phyloP scores from a whole-genome alignment of 2,888 invertebrate species.

The Zeuzera pyrina region DNA sequence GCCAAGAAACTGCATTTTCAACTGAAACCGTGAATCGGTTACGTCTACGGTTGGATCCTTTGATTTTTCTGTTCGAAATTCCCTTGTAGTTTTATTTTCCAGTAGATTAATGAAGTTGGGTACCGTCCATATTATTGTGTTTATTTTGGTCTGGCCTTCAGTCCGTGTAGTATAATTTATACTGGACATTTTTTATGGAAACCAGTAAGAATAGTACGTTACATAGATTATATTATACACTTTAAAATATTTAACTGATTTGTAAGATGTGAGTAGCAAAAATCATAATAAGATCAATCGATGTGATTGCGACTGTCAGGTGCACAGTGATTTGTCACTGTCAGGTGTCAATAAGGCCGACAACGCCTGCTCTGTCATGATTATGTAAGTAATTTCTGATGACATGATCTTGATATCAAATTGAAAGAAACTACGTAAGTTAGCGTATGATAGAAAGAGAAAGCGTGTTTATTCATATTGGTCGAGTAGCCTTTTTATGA shows the following conservation, averaged over 20 bases:
- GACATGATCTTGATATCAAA: too few species aligned
- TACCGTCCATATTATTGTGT: slow-evolving; percentile 57
- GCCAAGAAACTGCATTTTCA: slow-evolving; percentile 60
- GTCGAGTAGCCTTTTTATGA: too few species aligned
- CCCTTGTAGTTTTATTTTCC: slow-evolving; percentile 42
- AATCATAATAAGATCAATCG: background rate
- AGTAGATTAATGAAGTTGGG: slow-evolving; percentile 46
- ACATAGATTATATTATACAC: background rate
- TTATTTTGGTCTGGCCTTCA: slow-evolving; percentile 56
- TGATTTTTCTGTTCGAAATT: slow-evolving; percentile 47
- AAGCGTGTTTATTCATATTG: too few species aligned
- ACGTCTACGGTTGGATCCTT: slow-evolving; percentile 28
- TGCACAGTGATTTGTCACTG: background rate
- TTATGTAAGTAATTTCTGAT: too few species aligned
- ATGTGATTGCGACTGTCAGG: background rate
- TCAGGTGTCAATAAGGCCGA: background rate
- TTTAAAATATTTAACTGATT: background rate
- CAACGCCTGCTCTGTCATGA: background rate
- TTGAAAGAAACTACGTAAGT: too few species aligned
- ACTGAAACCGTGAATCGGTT: slow-evolving; percentile 39
- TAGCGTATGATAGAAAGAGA: too few species aligned
- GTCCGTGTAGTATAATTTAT: slow-evolving; percentile 49
- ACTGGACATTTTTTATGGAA: slow-evolving; percentile 30
- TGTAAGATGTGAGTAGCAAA: background rate
- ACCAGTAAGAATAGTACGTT: too few species aligned